These are phyloP conservation scores for Molorchus minor DNA, from an alignment of 2,888 invertebrate species.

Conservation along the genomic window DNA sequence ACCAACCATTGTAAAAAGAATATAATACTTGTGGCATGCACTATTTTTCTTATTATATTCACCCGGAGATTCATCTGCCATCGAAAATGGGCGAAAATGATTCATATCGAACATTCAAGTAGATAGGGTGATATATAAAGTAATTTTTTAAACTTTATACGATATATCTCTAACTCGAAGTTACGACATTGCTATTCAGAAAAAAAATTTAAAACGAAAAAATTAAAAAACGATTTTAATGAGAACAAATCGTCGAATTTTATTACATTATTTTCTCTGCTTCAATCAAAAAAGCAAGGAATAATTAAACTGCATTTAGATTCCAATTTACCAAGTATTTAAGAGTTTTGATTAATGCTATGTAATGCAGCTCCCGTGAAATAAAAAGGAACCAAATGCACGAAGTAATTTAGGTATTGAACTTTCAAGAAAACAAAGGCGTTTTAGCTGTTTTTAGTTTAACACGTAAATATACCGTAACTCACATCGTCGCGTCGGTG, in stretches of 20 bases:
- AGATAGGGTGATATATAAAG: slow-evolving; percentile 47
- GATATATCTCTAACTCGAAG: slow-evolving; percentile 29
- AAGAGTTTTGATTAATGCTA: not conserved
- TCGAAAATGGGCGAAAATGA: slow-evolving; percentile 47
- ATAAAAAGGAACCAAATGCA: not conserved
- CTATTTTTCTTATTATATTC: too few relatives aligned
- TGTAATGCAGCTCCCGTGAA: not conserved
- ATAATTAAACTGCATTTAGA: slow-evolving; percentile 11
- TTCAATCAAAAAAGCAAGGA: slow-evolving; percentile 6
- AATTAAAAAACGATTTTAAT: slow-evolving; percentile 1
- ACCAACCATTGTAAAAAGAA: too few relatives aligned
- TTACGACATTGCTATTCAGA: slow-evolving; percentile 32
- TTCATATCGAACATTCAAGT: slow-evolving; percentile 44
- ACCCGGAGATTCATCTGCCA: too few relatives aligned
- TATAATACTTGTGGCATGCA: too few relatives aligned
- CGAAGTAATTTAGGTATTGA: slow-evolving; percentile 10
- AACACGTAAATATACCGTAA: slow-evolving; percentile 3
- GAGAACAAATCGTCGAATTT: not conserved
- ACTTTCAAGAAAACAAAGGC: slow-evolving; percentile 10
- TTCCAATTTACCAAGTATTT: not conserved
- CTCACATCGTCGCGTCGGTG: not conserved
- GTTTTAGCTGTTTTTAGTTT: slow-evolving; percentile 6
- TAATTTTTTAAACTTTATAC: slow-evolving; percentile 46
- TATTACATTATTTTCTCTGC: not conserved
- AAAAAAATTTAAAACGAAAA: too few relatives aligned